Evolutionary conservation across 2,113 vertebrate species (phyloP).

Genomic region (Mixornis gularis): DNA sequence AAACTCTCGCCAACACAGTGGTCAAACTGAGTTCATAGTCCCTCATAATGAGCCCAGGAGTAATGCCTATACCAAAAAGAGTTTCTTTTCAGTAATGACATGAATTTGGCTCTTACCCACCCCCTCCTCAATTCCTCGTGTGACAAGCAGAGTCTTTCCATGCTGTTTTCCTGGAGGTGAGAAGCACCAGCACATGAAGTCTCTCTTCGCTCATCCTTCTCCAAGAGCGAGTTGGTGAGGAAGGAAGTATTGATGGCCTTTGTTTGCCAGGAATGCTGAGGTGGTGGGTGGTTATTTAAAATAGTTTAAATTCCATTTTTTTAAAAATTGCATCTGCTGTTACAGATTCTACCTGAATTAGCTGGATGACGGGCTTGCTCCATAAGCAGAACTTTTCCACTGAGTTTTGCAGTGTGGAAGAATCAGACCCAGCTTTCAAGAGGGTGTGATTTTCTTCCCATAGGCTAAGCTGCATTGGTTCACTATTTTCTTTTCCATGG

Average conservation of each 20-base stretch:
- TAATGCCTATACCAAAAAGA: conserved; percentile 30
- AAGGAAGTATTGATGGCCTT: neutral
- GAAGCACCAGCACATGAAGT: neutral
- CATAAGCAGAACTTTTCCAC: neutral
- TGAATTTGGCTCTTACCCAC: neutral
- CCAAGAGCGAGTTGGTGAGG: neutral
- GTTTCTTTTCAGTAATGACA: neutral
- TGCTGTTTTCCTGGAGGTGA: neutral
- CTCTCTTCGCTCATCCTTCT: neutral
- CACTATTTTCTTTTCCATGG: neutral
- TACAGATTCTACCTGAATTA: neutral
- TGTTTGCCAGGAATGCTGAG: neutral
- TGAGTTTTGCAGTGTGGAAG: neutral
- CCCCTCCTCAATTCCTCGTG: neutral
- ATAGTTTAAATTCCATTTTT: neutral
- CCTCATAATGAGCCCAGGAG: neutral
- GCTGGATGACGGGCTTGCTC: neutral
- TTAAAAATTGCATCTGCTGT: neutral
- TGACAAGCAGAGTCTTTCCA: conserved; percentile 1
- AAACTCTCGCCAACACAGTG: conserved; percentile 5
- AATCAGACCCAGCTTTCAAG: neutral
- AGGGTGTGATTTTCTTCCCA: neutral
- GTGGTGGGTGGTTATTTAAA: neutral
- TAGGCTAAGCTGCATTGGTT: neutral
- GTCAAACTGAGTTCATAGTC: conserved; percentile 50